phyloP scores from a whole-genome alignment of 2,888 invertebrate species.

The Drosophila eohydei region DNA sequence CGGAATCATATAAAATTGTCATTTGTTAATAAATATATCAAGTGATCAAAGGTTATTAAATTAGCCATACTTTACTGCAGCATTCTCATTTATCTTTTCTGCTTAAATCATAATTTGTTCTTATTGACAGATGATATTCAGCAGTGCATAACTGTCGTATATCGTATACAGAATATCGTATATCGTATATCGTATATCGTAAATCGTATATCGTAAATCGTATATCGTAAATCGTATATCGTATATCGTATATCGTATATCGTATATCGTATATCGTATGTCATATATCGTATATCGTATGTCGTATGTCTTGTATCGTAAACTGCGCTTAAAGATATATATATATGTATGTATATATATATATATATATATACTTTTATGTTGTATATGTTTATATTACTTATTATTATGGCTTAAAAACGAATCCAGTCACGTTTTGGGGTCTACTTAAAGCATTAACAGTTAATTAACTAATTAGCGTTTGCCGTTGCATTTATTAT shows the following conservation, averaged over 20 bases:
- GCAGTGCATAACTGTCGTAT: background rate
- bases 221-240: no score
- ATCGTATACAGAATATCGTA: background rate
- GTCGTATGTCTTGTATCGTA: no score
- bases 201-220: no score
- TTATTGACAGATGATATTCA: background rate
- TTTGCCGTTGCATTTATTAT: conserved; percentile 47
- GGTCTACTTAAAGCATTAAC: conserved; percentile 6
- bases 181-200: no score
- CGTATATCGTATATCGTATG: no score
- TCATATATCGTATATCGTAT: no score
- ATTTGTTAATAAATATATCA: no score
- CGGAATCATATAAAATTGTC: no score
- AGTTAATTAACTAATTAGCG: conserved; percentile 66
- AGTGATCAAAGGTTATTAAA: background rate
- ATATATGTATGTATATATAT: background rate
- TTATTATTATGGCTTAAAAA: background rate
- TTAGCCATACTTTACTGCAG: background rate
- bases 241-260: no score
- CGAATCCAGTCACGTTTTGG: conserved; percentile 61
- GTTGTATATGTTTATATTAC: no score
- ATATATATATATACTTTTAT: background rate
- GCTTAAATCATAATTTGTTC: background rate
- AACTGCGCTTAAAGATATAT: no score
- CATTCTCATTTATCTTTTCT: no score